Evolutionary conservation across 2,113 vertebrate genomes (phyloP), one percentile per base, ranked within the genome.

Genomic region (Lathamus discolor): DNA sequence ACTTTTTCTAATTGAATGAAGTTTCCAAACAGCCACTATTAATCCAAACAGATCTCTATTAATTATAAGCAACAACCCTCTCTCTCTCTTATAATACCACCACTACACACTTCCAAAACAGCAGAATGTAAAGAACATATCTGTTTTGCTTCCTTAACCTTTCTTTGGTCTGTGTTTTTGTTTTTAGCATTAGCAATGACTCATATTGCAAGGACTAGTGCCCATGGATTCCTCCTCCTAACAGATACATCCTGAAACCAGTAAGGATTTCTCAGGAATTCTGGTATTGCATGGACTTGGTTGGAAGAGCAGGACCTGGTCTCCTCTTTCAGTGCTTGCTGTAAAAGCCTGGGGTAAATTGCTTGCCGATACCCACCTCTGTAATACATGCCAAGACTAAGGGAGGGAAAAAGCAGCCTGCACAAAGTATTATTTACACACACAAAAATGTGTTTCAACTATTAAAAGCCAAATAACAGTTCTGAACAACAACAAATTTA

Each of bases 401-500:
- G 62, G 35, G 66, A 68, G 52, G 84, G 72, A 46, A 94, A 93
- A 96, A 87, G 20, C 88, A 94, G 91, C 74, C 87, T 92, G 77
- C 49, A 82, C 68, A 85, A 91, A 95, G 67, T 54, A 78, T 82
- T 97, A 96, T 87, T 94, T 96, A 97, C 51, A 82, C 39, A 93
- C 61, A 96, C 10, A 83, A 68, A 94, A 94, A 84, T 86, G 92
- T 86, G 69, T 92, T 97, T 80, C 86, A 82, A 86, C 73, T 91
- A 93, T 80, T 93, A 91, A 97, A 92, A 96, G 90, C 88, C 88
- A 95, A 97, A 94, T 97, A 96, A 95, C 86, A 87, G 91, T 77
- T 91, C 78, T 91, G 86, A 96, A 91, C 78, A 96, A 90, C 86
- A 93, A 95, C 88, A 94, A 95, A 95, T 93, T 86, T 93, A 89